Evolutionary conservation across 2,113 vertebrate species (phyloP).

Genomic region (Gambusia affinis): DNA sequence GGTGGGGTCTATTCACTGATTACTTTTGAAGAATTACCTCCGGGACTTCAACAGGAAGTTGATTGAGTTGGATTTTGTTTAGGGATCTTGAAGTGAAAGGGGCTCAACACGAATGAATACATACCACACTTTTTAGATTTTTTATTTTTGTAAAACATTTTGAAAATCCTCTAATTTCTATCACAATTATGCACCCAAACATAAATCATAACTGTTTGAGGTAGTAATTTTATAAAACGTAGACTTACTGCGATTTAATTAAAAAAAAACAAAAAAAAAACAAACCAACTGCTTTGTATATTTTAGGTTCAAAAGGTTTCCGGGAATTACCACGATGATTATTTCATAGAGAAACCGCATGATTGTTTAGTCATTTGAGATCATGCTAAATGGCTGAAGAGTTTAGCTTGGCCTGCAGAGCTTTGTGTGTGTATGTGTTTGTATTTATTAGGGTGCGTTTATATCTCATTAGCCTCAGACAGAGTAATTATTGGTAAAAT

Average conservation of each 20-base stretch:
- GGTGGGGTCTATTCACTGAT: background rate
- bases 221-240: too few species aligned
- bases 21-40: background rate
- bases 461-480: slow-evolving; percentile 6
- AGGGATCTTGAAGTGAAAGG: background rate
- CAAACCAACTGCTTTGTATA: too few species aligned
- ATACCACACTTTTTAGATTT: background rate
- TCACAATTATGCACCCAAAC: background rate
- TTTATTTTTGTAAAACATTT: background rate
- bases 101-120: background rate
- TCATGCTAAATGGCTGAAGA: background rate
- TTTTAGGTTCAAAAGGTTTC: too few species aligned
- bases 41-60: background rate
- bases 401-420: background rate
- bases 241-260: too few species aligned
- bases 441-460: background rate
- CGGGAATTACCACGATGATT: too few species aligned
- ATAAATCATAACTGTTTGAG: background rate
- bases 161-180: background rate
- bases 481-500: slow-evolving; percentile 18
- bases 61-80: background rate
- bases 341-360: background rate
- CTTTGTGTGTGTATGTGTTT: background rate
- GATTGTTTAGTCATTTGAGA: background rate
- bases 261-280: too few species aligned